Percentiles rank a stretch among this genome's conserved stretches.
These are phyloP conservation scores for Carassius auratus DNA, from an alignment of 2,113 vertebrate species.

Conservation along the genomic window DNA sequence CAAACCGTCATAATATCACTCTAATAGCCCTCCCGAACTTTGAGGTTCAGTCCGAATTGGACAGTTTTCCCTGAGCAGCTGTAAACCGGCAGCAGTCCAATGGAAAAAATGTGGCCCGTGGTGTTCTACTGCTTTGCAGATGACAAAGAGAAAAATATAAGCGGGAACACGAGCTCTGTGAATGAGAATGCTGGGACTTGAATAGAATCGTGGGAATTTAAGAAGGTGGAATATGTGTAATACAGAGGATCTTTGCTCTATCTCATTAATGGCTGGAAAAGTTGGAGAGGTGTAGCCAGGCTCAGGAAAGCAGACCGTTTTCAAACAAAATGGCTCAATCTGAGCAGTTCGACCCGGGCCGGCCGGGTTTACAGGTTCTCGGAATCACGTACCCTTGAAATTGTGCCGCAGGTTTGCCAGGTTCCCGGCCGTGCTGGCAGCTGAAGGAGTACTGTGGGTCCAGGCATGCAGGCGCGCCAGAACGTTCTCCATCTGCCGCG, in stretches of 20 bases:
- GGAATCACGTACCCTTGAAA: conserved; percentile 50
- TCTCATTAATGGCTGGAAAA: conserved; percentile 50
- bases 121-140: conserved; percentile 19
- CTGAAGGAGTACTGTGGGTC: conserved; percentile 34
- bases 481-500: conserved; percentile 61
- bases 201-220: conserved; percentile 10
- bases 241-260: conserved; percentile 17
- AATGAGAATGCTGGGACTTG: conserved; percentile 16
- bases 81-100: conserved; percentile 3
- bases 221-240: conserved; percentile 22
- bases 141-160: conserved; percentile 1
- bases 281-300: conserved; percentile 45
- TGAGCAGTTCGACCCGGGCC: conserved; percentile 17
- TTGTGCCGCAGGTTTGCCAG: conserved; percentile 50
- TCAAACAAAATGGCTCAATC: conserved; percentile 53
- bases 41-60: conserved; percentile 6
- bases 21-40: conserved; percentile 3
- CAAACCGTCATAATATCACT: conserved; percentile 33
- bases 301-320: conserved; percentile 12
- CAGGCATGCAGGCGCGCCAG: conserved; percentile 55
- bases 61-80: conserved; percentile 10
- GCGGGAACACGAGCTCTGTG: background rate
- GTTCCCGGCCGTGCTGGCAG: conserved; percentile 45
- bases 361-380: conserved; percentile 29
- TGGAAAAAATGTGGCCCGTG: background rate